phyloP scores from a whole-genome alignment of 2,113 vertebrate genomes.

The Gallinago paraguaiae region DNA sequence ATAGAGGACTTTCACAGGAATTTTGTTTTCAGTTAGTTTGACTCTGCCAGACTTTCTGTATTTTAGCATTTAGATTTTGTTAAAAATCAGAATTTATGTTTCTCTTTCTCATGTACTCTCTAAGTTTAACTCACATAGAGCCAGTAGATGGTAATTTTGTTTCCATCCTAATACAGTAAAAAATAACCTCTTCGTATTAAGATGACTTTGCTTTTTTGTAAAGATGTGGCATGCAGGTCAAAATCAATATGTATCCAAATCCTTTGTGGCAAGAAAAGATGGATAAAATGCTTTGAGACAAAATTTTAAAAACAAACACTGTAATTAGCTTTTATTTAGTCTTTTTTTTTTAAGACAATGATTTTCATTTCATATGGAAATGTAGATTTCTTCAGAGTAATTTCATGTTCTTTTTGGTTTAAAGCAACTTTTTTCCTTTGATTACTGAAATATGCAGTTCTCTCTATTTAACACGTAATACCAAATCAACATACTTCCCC shows the following conservation, averaged over 20 bases:
- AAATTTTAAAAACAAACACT: constrained; percentile 71
- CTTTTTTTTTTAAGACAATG: constrained; percentile 72
- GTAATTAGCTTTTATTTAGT: constrained; percentile 68
- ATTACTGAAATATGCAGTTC: constrained; percentile 68
- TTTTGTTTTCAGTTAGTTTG: constrained; percentile 47
- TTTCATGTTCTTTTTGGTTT: constrained; percentile 67
- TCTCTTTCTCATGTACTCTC: background rate
- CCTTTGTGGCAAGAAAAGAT: constrained; percentile 58
- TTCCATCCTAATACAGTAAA: constrained; percentile 59
- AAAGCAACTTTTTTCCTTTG: constrained; percentile 70
- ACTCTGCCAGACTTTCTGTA: background rate
- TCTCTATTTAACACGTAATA: constrained; percentile 62
- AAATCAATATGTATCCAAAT: constrained; percentile 62
- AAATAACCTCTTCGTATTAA: constrained; percentile 66
- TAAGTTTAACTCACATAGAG: constrained; percentile 53
- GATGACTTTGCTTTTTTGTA: constrained; percentile 69
- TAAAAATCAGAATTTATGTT: constrained; percentile 47
- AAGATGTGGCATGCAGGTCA: constrained; percentile 54
- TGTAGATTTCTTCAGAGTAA: constrained; percentile 64
- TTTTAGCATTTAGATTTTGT: constrained; percentile 17
- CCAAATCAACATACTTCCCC: constrained; percentile 65
- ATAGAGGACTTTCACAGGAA: constrained; percentile 20
- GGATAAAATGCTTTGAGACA: constrained; percentile 57
- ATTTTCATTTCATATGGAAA: constrained; percentile 71
- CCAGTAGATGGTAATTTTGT: constrained; percentile 51